A percentile compares a stretch with the other conserved stretches of the same genome.
Evolutionary conservation across 2,113 vertebrate genomes (phyloP).

Genomic region (Notothenia coriiceps): DNA sequence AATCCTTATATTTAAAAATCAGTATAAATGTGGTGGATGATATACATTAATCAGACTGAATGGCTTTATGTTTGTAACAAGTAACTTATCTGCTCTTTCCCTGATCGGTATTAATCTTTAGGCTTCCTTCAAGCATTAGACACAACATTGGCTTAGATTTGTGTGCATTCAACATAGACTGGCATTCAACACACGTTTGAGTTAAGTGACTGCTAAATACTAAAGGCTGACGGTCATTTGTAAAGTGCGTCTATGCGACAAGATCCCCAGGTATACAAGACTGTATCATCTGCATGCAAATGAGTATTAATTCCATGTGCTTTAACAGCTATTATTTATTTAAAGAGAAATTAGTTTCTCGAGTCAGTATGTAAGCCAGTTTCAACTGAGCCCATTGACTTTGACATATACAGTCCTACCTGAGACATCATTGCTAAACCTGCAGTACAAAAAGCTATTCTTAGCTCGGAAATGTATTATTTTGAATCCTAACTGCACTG

Average conservation of each 20-base stretch:
- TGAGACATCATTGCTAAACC: background rate
- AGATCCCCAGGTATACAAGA: background rate
- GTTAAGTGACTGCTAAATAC: background rate
- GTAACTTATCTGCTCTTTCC: background rate
- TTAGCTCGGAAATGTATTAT: background rate
- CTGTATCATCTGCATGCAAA: background rate
- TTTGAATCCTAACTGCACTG: background rate
- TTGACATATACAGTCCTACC: background rate
- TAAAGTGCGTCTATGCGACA: background rate
- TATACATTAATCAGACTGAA: background rate
- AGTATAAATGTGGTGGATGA: background rate
- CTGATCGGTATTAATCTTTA: background rate
- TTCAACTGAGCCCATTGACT: constrained; percentile 1
- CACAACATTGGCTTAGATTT: background rate
- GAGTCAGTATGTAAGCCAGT: background rate
- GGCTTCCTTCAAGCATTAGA: background rate
- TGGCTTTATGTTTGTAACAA: background rate
- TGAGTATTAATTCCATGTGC: background rate
- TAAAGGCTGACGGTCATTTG: background rate
- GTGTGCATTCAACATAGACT: no score
- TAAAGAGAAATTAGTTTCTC: background rate
- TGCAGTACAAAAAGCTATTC: background rate
- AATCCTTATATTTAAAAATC: background rate
- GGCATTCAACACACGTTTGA: background rate
- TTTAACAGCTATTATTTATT: background rate